Evolutionary conservation across 2,888 invertebrate species (phyloP), one percentile per base, ranked within the genome.

Genomic region (Watsonalla cultraria): DNA sequence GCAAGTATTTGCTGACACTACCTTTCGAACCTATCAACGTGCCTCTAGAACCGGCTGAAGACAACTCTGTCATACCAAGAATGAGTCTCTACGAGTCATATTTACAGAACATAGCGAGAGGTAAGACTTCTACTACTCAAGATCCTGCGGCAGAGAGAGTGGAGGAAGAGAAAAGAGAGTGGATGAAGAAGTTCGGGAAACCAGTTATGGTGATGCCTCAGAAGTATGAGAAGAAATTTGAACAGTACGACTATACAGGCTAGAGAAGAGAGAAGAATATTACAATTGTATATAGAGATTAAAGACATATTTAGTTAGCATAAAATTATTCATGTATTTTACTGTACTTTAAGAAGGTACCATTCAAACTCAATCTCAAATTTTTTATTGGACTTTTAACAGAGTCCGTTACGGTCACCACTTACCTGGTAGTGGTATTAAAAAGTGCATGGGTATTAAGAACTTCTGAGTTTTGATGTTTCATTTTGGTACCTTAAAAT

Each of bases 21-120:
- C 90, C 90, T 0, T 90, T 82, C 42, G 87, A 83, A 4, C 85
- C 88, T 0, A 76, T 90, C 0, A 87, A 89, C 14, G 76, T 90
- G 0, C 90, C 90, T 0, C 54, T 90, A 14, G 85, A 87, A 60
- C 90, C 90, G 0, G 79, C 82, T 0, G 87, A 81, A 56, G 83
- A 86, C 7, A 89, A 89, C 53, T 84, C 84, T 0, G 86, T 90
- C 0, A 67, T 89, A 51, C 86, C 89, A n/a, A 68, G 85, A 39
- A 79, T 90, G 69, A 89, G 90, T 55, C 72, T 90, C 0, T 90
- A 90, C 46, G 90, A 90, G 56, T 84, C 90, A 0, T 90, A 90
- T 58, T 62, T 90, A 1, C 81, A 84, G 55, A 88, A 77, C 55
- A 51, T 86, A 47, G 78, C 75, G 0, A 68, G 56, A 39, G 61